Evolutionary conservation across 2,113 vertebrate species (phyloP).

Genomic region (Mesoclemmys tuberculata): DNA sequence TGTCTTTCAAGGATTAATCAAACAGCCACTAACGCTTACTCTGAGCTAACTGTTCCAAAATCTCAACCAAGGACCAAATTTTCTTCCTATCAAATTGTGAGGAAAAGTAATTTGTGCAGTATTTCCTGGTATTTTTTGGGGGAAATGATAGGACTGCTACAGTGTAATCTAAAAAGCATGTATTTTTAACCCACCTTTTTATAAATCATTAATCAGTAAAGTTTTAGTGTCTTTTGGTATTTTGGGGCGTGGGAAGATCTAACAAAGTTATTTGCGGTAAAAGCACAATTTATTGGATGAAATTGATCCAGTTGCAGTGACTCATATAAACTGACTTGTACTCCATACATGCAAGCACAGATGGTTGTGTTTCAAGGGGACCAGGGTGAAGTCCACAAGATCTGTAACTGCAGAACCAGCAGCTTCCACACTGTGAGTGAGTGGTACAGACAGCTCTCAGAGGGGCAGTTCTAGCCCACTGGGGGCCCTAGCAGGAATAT

Average conservation of each 20-base stretch:
- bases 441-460: rapidly evolving
- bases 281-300: neutral
- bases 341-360: rapidly evolving
- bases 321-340: rapidly evolving
- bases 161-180: neutral
- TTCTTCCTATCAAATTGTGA: neutral
- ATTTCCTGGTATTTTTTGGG: rapidly evolving
- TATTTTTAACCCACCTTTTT: neutral
- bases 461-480: rapidly evolving
- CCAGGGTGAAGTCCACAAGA: rapidly evolving
- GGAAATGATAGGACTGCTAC: neutral
- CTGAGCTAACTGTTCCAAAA: neutral
- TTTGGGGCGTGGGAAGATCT: neutral
- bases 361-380: rapidly evolving
- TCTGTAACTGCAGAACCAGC: rapidly evolving
- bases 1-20: neutral
- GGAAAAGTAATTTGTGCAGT: neutral
- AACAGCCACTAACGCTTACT: neutral
- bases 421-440: neutral
- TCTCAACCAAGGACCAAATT: neutral
- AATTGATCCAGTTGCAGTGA: neutral
- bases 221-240: slow-evolving; percentile 32
- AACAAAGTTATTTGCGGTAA: neutral
- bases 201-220: neutral
- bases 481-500: neutral